These are phyloP conservation scores for Epizoanthus stellaris DNA, from an alignment of 92 coral and sea anemone species.

Conservation along the genomic window DNA sequence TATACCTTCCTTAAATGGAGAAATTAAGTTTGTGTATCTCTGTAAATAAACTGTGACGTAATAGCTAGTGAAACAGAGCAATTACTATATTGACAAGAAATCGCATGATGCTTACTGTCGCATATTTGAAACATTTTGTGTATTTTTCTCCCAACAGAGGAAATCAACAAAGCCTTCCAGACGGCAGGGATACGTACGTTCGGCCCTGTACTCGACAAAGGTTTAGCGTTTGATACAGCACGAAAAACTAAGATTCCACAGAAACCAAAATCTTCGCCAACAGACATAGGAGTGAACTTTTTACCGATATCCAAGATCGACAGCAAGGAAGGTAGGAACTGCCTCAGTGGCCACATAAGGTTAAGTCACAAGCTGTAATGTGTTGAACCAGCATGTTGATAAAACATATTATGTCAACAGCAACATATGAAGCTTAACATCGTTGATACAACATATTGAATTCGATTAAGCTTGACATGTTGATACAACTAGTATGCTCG, in stretches of 20 bases:
- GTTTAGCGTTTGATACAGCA: slow-evolving; percentile 47
- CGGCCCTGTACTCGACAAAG: slow-evolving; percentile 80
- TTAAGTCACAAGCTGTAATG: neutral
- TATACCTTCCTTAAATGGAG: no score
- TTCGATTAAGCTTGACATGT: no score
- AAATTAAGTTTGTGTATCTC: no score
- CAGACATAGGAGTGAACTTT: slow-evolving; percentile 72
- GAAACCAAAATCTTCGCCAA: slow-evolving; percentile 39
- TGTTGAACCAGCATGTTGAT: neutral
- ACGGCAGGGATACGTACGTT: slow-evolving; percentile 81
- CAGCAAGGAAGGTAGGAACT: slow-evolving; percentile 71
- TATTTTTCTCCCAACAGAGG: slow-evolving; percentile 62
- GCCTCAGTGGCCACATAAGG: neutral
- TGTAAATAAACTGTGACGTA: no score
- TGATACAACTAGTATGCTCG: no score
- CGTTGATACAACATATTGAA: no score
- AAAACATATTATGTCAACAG: no score
- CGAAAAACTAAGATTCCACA: slow-evolving; percentile 67
- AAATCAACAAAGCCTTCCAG: slow-evolving; percentile 68
- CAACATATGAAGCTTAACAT: no score
- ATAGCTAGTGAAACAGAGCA: no score
- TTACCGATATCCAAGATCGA: slow-evolving; percentile 76
- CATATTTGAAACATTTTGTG: neutral
- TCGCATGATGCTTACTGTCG: neutral
- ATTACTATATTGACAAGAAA: neutral